Conservation (phyloP, 2,888 invertebrate genomes). For the Margaritifera margaritifera region DNA sequence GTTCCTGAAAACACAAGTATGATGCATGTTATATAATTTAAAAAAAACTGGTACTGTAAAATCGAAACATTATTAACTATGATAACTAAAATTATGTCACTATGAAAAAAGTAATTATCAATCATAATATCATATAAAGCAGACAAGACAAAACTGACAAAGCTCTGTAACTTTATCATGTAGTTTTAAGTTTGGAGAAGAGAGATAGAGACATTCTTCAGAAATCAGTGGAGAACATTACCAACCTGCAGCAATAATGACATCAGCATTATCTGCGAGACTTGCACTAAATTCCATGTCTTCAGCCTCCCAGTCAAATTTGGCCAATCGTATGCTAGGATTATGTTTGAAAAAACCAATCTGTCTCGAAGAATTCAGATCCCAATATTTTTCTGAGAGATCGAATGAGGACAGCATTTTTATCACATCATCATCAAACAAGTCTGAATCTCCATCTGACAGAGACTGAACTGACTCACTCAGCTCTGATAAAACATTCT, state of each 20-base stretch:
- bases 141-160: no score
- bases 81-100: no score
- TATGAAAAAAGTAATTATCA: no score
- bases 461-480: neutral
- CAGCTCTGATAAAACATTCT: neutral
- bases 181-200: no score
- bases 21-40: no score
- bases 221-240: constrained; percentile 4
- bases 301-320: constrained; percentile 59
- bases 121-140: no score
- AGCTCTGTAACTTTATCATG: no score
- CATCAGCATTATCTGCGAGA: constrained; percentile 42
- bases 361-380: neutral
- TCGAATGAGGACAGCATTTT: neutral
- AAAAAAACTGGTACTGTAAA: no score
- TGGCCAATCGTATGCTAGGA: constrained; percentile 41
- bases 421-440: neutral
- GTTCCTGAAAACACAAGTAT: no score
- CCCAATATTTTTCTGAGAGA: neutral
- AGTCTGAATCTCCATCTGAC: neutral
- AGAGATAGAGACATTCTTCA: no score
- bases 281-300: constrained; percentile 34
- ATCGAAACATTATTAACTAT: no score
- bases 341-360: constrained; percentile 7
- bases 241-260: constrained; percentile 63